Evolutionary conservation across 2,888 invertebrate genomes (phyloP).

Genomic region (Meiosimyza decipiens): DNA sequence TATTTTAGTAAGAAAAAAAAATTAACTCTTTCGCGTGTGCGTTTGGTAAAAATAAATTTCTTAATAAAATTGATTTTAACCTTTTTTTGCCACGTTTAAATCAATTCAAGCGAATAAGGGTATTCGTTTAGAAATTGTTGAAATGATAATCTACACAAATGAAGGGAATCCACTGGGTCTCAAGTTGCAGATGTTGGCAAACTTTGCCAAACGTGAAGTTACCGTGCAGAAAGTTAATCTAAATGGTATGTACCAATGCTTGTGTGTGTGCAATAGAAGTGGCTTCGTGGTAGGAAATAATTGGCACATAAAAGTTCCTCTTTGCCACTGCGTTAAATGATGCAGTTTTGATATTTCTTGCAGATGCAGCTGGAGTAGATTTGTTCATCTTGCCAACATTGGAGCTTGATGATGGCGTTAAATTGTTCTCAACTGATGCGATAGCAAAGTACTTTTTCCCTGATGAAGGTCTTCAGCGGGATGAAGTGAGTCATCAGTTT

Average conservation of each 20-base stretch:
- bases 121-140: slow-evolving; percentile 7
- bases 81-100: slow-evolving; percentile 55
- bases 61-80: slow-evolving; percentile 38
- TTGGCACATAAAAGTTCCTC: no score
- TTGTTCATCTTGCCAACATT: slow-evolving; percentile 76
- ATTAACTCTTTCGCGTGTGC: no score
- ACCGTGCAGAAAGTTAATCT: slow-evolving; percentile 71
- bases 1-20: no score
- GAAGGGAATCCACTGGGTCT: slow-evolving; percentile 81
- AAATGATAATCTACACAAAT: slow-evolving; percentile 79
- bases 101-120: no score
- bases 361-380: slow-evolving; percentile 69
- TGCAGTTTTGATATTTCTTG: slow-evolving; percentile 46
- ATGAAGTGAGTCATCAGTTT: slow-evolving; percentile 58
- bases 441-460: slow-evolving; percentile 76
- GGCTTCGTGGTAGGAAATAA: not conserved
- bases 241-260: slow-evolving; percentile 69
- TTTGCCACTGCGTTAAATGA: slow-evolving; percentile 41
- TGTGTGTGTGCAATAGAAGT: not conserved
- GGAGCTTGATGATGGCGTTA: slow-evolving; percentile 71
- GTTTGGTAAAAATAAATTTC: no score
- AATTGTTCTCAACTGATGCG: slow-evolving; percentile 79
- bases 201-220: slow-evolving; percentile 72
- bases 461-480: slow-evolving; percentile 62
- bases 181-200: slow-evolving; percentile 78